phyloP scores from a whole-genome alignment of 1,140 invertebrate genomes.

The Drosophila kanapiae region DNA sequence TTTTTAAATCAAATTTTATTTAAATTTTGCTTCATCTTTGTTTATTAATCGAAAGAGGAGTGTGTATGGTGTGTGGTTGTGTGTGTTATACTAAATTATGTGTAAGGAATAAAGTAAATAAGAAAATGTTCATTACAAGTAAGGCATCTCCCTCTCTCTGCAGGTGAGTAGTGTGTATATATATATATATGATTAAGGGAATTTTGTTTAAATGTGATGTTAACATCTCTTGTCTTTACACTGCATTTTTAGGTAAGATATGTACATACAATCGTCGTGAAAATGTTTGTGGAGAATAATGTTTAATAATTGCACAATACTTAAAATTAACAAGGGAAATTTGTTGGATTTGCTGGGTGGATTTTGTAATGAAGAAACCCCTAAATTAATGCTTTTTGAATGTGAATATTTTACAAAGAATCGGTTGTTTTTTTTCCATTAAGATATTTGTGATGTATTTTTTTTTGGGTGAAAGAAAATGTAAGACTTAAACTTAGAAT shows the following conservation, averaged over 20 bases:
- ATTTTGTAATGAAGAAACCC: conserved; percentile 47
- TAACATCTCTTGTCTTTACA: conserved; percentile 58
- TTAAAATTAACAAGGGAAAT: conserved; percentile 68
- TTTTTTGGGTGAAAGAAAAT: conserved; percentile 47
- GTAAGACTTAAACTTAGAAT: conserved; percentile 73
- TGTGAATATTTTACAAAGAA: conserved; percentile 62
- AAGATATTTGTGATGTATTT: conserved; percentile 61
- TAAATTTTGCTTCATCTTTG: conserved; percentile 56
- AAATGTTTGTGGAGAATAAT: conserved; percentile 44
- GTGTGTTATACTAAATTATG: conserved; percentile 54
- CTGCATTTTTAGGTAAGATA: conserved; percentile 53
- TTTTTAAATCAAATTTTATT: conserved; percentile 52
- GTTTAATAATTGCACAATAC: conserved; percentile 72
- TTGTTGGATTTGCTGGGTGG: conserved; percentile 15
- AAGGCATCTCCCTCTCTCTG: conserved; percentile 56
- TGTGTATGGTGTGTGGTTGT: conserved; percentile 2
- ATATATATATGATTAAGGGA: conserved; percentile 35
- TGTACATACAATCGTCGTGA: conserved; percentile 56
- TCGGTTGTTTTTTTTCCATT: conserved; percentile 13
- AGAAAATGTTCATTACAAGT: conserved; percentile 62
- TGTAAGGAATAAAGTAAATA: conserved; percentile 63
- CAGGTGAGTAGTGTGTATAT: conserved; percentile 40
- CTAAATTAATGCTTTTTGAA: conserved; percentile 40
- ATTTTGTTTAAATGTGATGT: conserved; percentile 64
- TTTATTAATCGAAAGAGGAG: conserved; percentile 61